Evolutionary conservation across 2,113 vertebrate species (phyloP), one percentile per base, ranked within the genome.

Genomic region (Hypocryptadius cinnamomeus): DNA sequence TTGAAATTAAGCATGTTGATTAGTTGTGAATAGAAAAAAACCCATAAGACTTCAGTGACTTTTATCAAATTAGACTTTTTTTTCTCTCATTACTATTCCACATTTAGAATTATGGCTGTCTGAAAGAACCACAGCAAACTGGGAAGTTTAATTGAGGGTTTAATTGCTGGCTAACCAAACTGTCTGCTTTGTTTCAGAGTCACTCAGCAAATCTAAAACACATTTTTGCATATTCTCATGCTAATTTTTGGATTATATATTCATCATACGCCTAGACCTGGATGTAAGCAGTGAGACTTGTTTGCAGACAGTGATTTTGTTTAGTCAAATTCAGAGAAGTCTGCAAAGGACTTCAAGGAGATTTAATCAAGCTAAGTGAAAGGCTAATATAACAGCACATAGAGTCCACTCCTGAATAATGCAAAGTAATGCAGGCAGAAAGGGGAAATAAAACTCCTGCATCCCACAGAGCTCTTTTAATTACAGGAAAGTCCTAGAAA

Each of bases 291-390:
- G 92, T 1, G 5, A 96, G 92, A 91, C 94, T 33, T 85, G 90
- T 90, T 63, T 88, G 79, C 92, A 96, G 94, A 91, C 94, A 73
- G 63, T 30, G 74, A 77, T 79, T 91, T 94, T 92, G 92, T 79
- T 91, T 95, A 96, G 87, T 87, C 96, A 96, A 96, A 96, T 95
- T 33, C 50, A 39, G 59, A 87, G 87, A 79, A 95, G 93, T 85
- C 92, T 94, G 85, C 3, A 5, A 76, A 81, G 79, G 39, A 80
- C 93, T 96, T 91, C 82, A 95, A 88, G 82, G 79, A 96, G 93
- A 79, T 92, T 54, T 90, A 87, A 94, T 94, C 54, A 87, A 81
- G 69, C 80, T 70, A 56, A 91, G 85, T 48, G 82, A 91, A 93
- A 95, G 79, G 87, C 76, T 91, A 60, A 87, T 39, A 45, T 10